Evolutionary conservation across 2,797 vertebrate genomes (phyloP).

Genomic region (Brotula barbata): DNA sequence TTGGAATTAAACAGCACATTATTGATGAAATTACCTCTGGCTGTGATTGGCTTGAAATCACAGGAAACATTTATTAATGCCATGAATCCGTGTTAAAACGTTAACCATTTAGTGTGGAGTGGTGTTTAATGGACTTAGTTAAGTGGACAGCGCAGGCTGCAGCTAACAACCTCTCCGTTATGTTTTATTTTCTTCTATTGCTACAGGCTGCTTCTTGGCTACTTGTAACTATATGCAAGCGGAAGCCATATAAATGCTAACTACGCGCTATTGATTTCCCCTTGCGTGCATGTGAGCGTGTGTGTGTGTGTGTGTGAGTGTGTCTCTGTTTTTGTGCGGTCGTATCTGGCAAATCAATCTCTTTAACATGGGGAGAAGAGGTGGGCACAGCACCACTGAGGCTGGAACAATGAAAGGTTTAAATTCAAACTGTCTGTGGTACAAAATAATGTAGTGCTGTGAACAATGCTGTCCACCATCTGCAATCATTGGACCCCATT

Average conservation of each 20-base stretch:
- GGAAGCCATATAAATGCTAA: constrained; percentile 72
- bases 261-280: constrained; percentile 68
- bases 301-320: constrained; percentile 1
- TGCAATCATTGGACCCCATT: constrained; percentile 43
- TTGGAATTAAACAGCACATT: constrained; percentile 28
- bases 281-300: constrained; percentile 12
- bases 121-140: constrained; percentile 61
- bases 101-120: constrained; percentile 41
- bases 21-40: constrained; percentile 6
- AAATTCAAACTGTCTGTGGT: constrained; percentile 48
- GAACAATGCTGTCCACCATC: constrained; percentile 21
- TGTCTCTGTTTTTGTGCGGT: constrained; percentile 23
- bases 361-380: constrained; percentile 46
- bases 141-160: constrained; percentile 52
- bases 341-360: constrained; percentile 61
- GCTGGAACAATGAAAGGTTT: constrained; percentile 52
- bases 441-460: constrained; percentile 33
- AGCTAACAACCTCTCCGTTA: constrained; percentile 25
- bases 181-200: constrained; percentile 29
- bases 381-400: constrained; percentile 25
- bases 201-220: constrained; percentile 46
- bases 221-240: constrained; percentile 40
- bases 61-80: constrained; percentile 55
- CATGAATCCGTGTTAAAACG: constrained; percentile 50
- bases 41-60: constrained; percentile 42